phyloP scores from a whole-genome alignment of 2,113 vertebrate genomes.

The Caracal caracal region DNA sequence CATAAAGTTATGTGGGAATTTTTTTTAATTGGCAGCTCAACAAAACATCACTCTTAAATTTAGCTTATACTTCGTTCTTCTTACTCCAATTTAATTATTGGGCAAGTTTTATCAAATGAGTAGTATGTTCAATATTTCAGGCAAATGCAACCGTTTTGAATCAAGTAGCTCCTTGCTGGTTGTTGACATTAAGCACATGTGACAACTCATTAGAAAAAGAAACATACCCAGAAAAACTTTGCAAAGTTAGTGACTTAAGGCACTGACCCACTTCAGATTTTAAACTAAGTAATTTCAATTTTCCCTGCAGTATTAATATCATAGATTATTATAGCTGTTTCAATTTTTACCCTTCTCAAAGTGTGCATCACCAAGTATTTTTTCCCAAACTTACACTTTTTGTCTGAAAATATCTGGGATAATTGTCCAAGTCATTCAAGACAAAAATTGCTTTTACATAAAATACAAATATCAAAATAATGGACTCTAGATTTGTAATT shows the following conservation, averaged over 20 bases:
- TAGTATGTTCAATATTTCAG: slow-evolving; percentile 6
- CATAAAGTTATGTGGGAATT: slow-evolving; percentile 38
- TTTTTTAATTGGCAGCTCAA: slow-evolving; percentile 45
- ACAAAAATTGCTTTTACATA: slow-evolving; percentile 62
- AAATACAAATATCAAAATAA: slow-evolving; percentile 69
- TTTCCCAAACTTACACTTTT: slow-evolving; percentile 11
- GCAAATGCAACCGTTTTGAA: neutral
- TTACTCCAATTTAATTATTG: slow-evolving; percentile 53
- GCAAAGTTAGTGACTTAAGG: neutral
- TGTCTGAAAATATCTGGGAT: slow-evolving; percentile 33
- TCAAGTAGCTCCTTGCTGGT: neutral
- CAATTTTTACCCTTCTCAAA: slow-evolving; percentile 23
- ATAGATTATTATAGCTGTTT: slow-evolving; percentile 21
- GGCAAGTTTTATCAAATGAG: slow-evolving; percentile 21
- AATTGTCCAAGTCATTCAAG: slow-evolving; percentile 54
- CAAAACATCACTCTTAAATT: slow-evolving; percentile 57
- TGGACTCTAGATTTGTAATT: slow-evolving; percentile 1
- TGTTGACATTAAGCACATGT: neutral
- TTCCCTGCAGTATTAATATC: slow-evolving; percentile 9
- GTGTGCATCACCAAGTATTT: neutral
- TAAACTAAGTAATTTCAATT: slow-evolving; percentile 12
- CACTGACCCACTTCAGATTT: slow-evolving; percentile 50
- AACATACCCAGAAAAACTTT: slow-evolving; percentile 34
- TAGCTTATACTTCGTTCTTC: slow-evolving; percentile 43
- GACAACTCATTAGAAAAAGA: slow-evolving; percentile 36